Evolutionary conservation across 2,888 invertebrate species (phyloP), one percentile per base, ranked within the genome.

Genomic region (Therioaphis trifolii): DNA sequence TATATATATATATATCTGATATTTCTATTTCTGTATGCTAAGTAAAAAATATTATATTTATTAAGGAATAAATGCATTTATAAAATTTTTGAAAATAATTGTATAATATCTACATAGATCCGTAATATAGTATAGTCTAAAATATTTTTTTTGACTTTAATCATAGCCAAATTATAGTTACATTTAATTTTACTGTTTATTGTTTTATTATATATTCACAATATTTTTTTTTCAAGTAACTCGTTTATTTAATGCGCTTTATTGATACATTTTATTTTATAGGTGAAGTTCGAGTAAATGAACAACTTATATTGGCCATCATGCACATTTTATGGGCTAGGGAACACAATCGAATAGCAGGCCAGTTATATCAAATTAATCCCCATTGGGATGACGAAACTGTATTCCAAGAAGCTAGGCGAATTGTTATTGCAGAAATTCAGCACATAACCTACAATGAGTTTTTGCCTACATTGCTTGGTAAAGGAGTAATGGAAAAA

Each of bases 351-450:
- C 91, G 95, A 85, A 89, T 96, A 0, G 96, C 97, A 0, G 91
- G 91, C 74, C 93, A 90, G 15, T 89, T 98, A 68, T 92, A 93
- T 0, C 91, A 92, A 72, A 92, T 97, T 9, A 97, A 97, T 89
- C 95, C 95, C 0, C 96, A 95, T 88, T 97, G 96, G 97, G 95
- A 96, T 87, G 96, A 97, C 87, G 97, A 97, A 89, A 96, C 94
- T 0, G 89, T 96, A 0, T 97, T 93, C 91, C 96, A 97, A 88
- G 96, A 96, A 90, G 90, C 95, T 0, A 91, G 96, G 86, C 91
- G 96, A 74, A 95, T 96, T 87, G 93, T 93, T 86, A 94, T 96
- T 85, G 96, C 95, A 7, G 93, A 94, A 88, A 94, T 96, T 84
- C 96, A 96, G 88, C 96, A 96, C 88, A 93, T 96, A 84, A 96